These are phyloP conservation scores for Urocitellus parryii DNA, from an alignment of 2,113 vertebrate genomes.

Conservation along the genomic window DNA sequence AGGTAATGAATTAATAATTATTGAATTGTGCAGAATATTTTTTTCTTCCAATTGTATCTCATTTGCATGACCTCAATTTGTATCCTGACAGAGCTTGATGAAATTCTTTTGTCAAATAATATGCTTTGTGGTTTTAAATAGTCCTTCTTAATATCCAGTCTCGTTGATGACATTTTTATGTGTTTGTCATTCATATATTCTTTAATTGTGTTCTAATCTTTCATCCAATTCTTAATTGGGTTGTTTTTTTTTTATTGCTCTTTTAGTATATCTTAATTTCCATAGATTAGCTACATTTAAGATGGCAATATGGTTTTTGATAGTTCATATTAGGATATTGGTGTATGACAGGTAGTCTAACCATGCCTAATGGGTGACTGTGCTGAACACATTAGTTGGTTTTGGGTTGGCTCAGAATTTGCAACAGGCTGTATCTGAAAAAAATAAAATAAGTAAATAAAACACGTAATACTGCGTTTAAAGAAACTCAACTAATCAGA, in stretches of 20 bases:
- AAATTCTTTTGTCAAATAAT: neutral
- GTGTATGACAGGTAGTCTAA: neutral
- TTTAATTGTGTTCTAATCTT: neutral
- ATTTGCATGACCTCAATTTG: neutral
- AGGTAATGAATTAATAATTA: neutral
- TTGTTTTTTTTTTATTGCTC: neutral
- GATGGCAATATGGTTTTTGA: neutral
- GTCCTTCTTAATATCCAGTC: neutral
- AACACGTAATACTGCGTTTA: neutral
- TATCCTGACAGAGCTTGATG: neutral
- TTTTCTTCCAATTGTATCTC: neutral
- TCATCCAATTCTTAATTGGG: neutral
- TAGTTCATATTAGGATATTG: neutral
- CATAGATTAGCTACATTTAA: neutral
- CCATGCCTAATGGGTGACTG: neutral
- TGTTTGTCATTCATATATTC: neutral
- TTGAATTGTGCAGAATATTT: neutral
- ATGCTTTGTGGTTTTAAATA: neutral
- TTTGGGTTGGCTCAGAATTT: neutral
- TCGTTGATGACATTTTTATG: neutral
- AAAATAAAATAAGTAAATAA: neutral
- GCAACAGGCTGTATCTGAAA: neutral
- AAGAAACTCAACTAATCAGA: neutral
- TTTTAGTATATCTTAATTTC: slow-evolving; percentile 7
- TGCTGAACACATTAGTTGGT: neutral